Base-by-base conservation (phyloP, 1,140 invertebrate genomes). In the Mizuhopecten yessoensis region DNA sequence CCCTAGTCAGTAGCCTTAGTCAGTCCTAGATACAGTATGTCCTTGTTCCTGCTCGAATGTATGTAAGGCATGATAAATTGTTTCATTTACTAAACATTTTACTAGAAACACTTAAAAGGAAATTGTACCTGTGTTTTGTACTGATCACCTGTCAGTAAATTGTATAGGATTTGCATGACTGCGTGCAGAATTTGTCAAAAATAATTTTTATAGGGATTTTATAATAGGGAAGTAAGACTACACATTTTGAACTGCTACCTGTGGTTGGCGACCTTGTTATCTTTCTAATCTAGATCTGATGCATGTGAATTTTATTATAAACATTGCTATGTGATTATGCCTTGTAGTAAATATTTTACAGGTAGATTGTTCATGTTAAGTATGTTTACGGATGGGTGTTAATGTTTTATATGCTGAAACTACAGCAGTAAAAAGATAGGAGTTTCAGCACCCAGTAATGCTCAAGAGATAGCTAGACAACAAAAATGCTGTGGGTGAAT, bases 131-230 rank as follows among this genome's bases (percentile, higher is more conserved):
- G 3, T n/a, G 15, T 17, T 75, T 7, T 75, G 57, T 75, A 75
- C 57, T 75, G 57, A 75, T 75, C 57, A 75, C 57, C 57, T 75
- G 57, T 75, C 57, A 29, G 23, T n/a, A 3, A 75, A 75, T 75
- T 75, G 57, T 29, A 75, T 29, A 75, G 1, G 57, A 75, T 75
- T 5, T 75, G 57, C 57, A n/a, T 75, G 57, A 29, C 57, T 75
- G 57, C 57, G 29, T 75, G n/a, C 57, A 29, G n/a, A 29, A 17
- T 29, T 29, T 57, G 17, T 5, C 17, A 29, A 75, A 75, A n/a
- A 75, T 3, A 75, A 29, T 5, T 29, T 29, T 75, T 75, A 29
- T 75, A 29, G 57, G 5, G 57, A 29, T 75, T 75, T 75, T n/a
- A n/a, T n/a, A 3, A 75, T 75, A 75, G n/a, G 57, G 57, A 75